These are phyloP conservation scores for Malachius bipustulatus DNA, from an alignment of 2,888 invertebrate species.

Conservation along the genomic window DNA sequence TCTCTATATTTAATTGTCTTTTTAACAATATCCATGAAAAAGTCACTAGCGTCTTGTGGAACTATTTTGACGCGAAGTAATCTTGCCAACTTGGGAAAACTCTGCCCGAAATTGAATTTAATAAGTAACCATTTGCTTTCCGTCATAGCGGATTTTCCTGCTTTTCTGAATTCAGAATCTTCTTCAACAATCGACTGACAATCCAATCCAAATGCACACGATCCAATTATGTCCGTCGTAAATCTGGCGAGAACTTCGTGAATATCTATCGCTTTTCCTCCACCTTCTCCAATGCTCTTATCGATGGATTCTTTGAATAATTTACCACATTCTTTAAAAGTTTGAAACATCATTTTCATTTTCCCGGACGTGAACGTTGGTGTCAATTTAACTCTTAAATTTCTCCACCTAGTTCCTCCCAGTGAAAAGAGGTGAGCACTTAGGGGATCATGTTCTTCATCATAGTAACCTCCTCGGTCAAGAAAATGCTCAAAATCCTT, in stretches of 20 bases:
- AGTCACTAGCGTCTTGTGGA: constrained; percentile 30
- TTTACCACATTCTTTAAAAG: constrained; percentile 46
- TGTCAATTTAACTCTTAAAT: constrained; percentile 48
- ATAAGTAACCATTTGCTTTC: too few species aligned
- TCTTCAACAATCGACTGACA: constrained; percentile 45
- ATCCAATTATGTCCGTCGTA: constrained; percentile 50
- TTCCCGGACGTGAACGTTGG: constrained; percentile 57
- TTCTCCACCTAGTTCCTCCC: constrained; percentile 49
- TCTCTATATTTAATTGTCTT: constrained; percentile 40
- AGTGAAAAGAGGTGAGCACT: constrained; percentile 48
- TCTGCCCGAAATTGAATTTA: too few species aligned
- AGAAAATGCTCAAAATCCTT: constrained; percentile 53
- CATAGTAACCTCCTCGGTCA: constrained; percentile 51
- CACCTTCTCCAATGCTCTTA: too few species aligned
- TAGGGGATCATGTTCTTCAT: constrained; percentile 48
- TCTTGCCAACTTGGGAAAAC: constrained; percentile 29
- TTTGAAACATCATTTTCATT: constrained; percentile 51
- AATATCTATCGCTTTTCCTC: constrained; percentile 30
- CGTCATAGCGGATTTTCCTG: too few species aligned
- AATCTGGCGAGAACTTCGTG: constrained; percentile 46
- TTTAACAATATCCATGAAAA: constrained; percentile 39
- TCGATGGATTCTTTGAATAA: too few species aligned
- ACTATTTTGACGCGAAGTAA: constrained; percentile 29
- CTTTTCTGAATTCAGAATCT: constrained; percentile 42
- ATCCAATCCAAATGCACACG: constrained; percentile 50